phyloP scores from a whole-genome alignment of 1,140 invertebrate genomes.

The Pseudachorutes palmiensis region DNA sequence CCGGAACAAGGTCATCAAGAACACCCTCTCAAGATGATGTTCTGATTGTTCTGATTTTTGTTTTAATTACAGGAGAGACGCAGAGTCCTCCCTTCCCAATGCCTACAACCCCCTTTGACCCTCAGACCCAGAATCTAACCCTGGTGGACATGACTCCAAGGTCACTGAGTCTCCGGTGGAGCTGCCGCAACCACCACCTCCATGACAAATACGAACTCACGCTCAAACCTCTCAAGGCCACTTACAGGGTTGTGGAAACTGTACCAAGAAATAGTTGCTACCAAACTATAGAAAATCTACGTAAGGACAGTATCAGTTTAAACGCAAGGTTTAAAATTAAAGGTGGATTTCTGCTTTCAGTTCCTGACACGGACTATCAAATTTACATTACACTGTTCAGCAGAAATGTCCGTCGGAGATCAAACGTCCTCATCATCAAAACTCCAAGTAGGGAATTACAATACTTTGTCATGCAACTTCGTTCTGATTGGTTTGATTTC shows the following conservation, averaged over 20 bases:
- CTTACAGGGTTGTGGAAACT: constrained; percentile 35
- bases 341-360: too few species aligned
- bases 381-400: constrained; percentile 70
- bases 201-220: constrained; percentile 36
- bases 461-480: constrained; percentile 2
- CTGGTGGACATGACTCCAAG: constrained; percentile 26
- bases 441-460: constrained; percentile 59
- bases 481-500: constrained; percentile 18
- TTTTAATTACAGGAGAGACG: neutral
- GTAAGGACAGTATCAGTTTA: too few species aligned
- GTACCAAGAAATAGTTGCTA: constrained; percentile 33
- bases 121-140: constrained; percentile 22
- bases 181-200: constrained; percentile 21
- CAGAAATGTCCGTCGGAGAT: constrained; percentile 58
- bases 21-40: too few species aligned
- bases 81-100: neutral
- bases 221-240: constrained; percentile 27
- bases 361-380: constrained; percentile 77
- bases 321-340: too few species aligned
- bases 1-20: too few species aligned
- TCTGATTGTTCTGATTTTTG: constrained; percentile 2
- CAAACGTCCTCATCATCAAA: constrained; percentile 73
- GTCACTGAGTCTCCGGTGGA: constrained; percentile 33
- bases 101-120: neutral
- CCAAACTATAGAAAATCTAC: constrained; percentile 48